phyloP scores from a whole-genome alignment of 2,113 vertebrate species.

The Corythaeola cristata region DNA sequence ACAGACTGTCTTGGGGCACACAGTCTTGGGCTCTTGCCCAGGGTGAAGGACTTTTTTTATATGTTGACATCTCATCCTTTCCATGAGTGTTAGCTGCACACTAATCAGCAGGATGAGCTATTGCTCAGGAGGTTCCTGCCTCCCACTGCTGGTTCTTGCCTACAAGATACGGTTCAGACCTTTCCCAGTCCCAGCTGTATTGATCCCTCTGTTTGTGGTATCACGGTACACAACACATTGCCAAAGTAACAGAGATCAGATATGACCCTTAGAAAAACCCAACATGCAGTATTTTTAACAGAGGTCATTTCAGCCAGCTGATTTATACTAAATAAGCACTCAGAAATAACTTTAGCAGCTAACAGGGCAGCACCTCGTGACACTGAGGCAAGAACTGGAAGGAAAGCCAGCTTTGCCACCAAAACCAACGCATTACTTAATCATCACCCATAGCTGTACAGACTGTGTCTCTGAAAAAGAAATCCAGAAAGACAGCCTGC shows the following conservation, averaged over 20 bases:
- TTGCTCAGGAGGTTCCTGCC: neutral
- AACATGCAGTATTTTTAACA: neutral
- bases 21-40: neutral
- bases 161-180: neutral
- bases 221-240: neutral
- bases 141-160: neutral
- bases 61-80: neutral
- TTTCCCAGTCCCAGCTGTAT: neutral
- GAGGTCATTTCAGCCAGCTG: neutral
- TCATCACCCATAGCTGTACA: neutral
- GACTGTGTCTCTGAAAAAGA: neutral
- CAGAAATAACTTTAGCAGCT: neutral
- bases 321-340: neutral
- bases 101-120: neutral
- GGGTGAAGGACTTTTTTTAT: neutral
- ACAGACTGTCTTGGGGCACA: neutral
- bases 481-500: neutral
- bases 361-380: neutral
- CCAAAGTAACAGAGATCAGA: neutral
- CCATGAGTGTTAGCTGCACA: neutral
- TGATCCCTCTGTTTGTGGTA: neutral
- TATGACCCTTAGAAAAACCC: neutral
- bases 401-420: neutral
- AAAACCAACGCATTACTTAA: neutral
- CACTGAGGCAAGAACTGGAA: neutral